Base-by-base conservation (phyloP, 2,113 vertebrate genomes). In the Gambusia holbrooki region DNA sequence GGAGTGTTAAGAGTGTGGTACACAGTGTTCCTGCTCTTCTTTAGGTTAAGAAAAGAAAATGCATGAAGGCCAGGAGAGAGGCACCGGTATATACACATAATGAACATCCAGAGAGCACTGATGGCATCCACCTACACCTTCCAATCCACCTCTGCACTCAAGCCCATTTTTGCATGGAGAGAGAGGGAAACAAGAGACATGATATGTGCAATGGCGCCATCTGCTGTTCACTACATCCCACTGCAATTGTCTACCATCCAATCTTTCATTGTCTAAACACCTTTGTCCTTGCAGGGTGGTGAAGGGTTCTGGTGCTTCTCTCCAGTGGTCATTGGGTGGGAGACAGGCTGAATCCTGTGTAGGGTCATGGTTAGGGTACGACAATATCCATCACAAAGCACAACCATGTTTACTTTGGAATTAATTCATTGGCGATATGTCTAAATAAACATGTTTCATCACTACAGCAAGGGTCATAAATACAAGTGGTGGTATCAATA, bases 161-260 rank as follows among this genome's bases (percentile, higher is more conserved):
- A 45, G 17, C 25, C 60, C 29, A 66, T 83, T 77, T 77, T 77
- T 77, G 35, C 29, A 51, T 7, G 13, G 45, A 67, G 11, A 15
- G 63, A 17, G 45, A 28, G 19, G 17, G 32, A 72, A n/a, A 32
- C 45, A 25, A 60, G 62, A 25, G 7, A 58, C 58, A 84, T 71
- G 79, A 69, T 63, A 82, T 85, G 89, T 83, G 69, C 80, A 85
- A 92, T 88, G 77, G 70, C 81, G 80, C 84, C 15, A 90, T 90
- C 93, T 93, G 84, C 87, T 90, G 92, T 68, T 87, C 62, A 32
- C 67, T 87, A 62, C 89, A 61, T 10, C 29, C 27, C 1, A 77
- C 51, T 66, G 22, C 1, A 62, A 48, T 5, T 19, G 45, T 48
- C 45, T 48, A 48, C 45, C 35, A 11, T 37, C 35, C 35, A 37